phyloP scores from a whole-genome alignment of 2,888 invertebrate species.

The Cetonia aurata region DNA sequence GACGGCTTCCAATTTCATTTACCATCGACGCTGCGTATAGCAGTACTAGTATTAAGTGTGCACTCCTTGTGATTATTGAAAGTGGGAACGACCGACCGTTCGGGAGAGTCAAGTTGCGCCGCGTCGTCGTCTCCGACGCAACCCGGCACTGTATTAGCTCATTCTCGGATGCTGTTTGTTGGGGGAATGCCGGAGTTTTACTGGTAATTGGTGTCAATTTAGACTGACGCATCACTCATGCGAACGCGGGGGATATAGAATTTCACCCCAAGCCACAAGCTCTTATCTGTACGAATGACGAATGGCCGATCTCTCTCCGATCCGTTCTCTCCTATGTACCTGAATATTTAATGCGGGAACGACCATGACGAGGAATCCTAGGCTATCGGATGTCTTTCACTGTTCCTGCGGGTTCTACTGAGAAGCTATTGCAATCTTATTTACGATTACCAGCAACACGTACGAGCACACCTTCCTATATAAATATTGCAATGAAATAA shows the following conservation, averaged over 20 bases:
- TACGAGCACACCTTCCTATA: too few relatives aligned
- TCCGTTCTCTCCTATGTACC: conserved; percentile 31
- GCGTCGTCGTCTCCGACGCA: conserved; percentile 33
- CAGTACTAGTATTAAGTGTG: conserved; percentile 38
- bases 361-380: conserved; percentile 26
- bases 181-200: conserved; percentile 68
- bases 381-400: conserved; percentile 31
- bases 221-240: conserved; percentile 72
- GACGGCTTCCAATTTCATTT: conserved; percentile 40
- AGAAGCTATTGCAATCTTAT: too few relatives aligned
- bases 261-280: conserved; percentile 60
- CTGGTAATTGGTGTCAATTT: conserved; percentile 78
- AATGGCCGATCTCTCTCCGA: conserved; percentile 39
- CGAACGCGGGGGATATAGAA: conserved; percentile 65
- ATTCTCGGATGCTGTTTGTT: conserved; percentile 67
- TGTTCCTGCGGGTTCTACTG: background rate
- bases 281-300: conserved; percentile 43
- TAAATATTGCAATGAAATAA: too few relatives aligned
- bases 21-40: conserved; percentile 25
- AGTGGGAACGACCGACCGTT: conserved; percentile 42
- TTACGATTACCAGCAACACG: too few relatives aligned
- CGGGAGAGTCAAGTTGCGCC: conserved; percentile 42
- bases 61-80: conserved; percentile 46
- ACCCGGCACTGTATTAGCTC: conserved; percentile 62
- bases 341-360: conserved; percentile 40